Evolutionary conservation across 2,113 vertebrate species (phyloP), one percentile per base, ranked within the genome.

Genomic region (Petrocephalus microphthalmus): DNA sequence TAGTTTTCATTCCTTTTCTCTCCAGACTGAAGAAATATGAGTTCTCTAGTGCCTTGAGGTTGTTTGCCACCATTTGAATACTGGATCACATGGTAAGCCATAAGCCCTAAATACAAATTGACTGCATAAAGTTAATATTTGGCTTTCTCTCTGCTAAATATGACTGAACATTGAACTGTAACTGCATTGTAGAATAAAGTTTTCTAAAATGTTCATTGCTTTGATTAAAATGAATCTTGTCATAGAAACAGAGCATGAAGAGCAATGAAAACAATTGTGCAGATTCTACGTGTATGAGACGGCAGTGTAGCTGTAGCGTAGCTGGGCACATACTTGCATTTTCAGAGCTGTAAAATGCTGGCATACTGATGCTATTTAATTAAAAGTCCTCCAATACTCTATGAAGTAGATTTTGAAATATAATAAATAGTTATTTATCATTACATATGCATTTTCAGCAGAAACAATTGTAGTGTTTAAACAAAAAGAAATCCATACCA

Each of bases 1-100:
- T 29, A 78, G 71, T 7, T 78, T 15, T 84, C n/a, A 49, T 49
- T 49, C 19, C 4, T 84, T 64, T 74, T 88, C 42, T 84, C 89
- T 89, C 51, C 25, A 25, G 64, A 54, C 86, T 81, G 82, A 91
- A 90, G 91, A 92, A 49, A 84, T 91, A 78, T 78, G 87, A 88
- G 0, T 37, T 87, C 42, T 64, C 51, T 90, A 88, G 89, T 91
- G 89, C 90, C 88, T 82, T 85, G 29, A 56, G n/a, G 82, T 25
- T 52, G 82, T 15, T 52, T 84, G 82, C 82, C 82, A 84, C 45
- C 85, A 64, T 89, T 57, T 90, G 88, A 91, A 91, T 91, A 37
- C 84, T 86, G 82, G 51, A 89, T 91, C 90, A 91, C 91, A 82
- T 90, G 89, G 67, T 89, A 84, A 82, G 89, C 37, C 29, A 42